A percentile compares a stretch with the other conserved stretches of the same genome.
phyloP scores from a whole-genome alignment of 2,113 vertebrate genomes.

The human (Homo sapiens) region GRCh38 chr1:194237501-194238000 shows the following conservation, averaged over 20 bases:
- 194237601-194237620: neutral
- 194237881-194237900: neutral
- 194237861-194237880: neutral
- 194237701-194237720: neutral
- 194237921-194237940: neutral
- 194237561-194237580: neutral
- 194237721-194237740: neutral
- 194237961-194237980: neutral
- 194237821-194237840: neutral
- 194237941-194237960: neutral
- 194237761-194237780: neutral
- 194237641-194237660: neutral
- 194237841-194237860: neutral
- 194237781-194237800: neutral
- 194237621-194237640: neutral
- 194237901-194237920: neutral
- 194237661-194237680: neutral
- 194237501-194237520: neutral
- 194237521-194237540: neutral
- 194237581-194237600: neutral
- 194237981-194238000: neutral
- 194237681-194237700: neutral
- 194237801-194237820: neutral
- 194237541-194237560: neutral
- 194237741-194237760: neutral